Base-by-base conservation (phyloP, 2,888 invertebrate genomes). In the Tholera decimalis region DNA sequence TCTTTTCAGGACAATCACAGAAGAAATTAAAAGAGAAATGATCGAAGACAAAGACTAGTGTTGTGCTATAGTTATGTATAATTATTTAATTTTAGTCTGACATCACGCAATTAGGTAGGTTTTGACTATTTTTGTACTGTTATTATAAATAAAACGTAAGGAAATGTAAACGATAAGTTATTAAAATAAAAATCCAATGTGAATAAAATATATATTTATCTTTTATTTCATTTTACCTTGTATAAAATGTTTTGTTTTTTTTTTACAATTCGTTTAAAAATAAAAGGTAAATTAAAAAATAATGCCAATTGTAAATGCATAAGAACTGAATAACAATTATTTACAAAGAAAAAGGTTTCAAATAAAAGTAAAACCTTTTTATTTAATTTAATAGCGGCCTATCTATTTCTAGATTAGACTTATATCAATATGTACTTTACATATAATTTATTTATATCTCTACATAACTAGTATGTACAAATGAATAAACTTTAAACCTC, bases 1-100 rank as follows among this genome's bases (percentile, higher is more conserved):
- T 77, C 41, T 77, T 93, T 91, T 18, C 94, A 95, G 95, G 93
- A 80, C 92, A 93, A 89, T 89, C 94, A 87, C 93, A 92, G 82
- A 90, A 86, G 46, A 95, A 95, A 82, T 85, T 95, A 87, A 95
- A 95, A 84, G 92, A 93, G 39, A 93, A 93, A 80, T 95, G 80
- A 90, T 77, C 55, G 62, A 55, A 75, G 71, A 84, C 77, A 85
- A 85, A 86, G 85, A 89, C 85, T 88, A 85, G 74, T 81, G 82
- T 56, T 84, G 82, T 88, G 80, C 77, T 82, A 73, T 68, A 85
- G 76, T 78, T 62, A 33, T 71, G 73, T 80, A 73, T 75, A 79
- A 77, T 81, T 75, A 70, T 71, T 72, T 86, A 87, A 80, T 78
- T 82, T 82, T 87, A 90, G 88, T 72, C 83, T 85, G 85, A 90